Evolutionary conservation across 2,797 vertebrate genomes (phyloP).

Genomic region (Danio jaintianensis): DNA sequence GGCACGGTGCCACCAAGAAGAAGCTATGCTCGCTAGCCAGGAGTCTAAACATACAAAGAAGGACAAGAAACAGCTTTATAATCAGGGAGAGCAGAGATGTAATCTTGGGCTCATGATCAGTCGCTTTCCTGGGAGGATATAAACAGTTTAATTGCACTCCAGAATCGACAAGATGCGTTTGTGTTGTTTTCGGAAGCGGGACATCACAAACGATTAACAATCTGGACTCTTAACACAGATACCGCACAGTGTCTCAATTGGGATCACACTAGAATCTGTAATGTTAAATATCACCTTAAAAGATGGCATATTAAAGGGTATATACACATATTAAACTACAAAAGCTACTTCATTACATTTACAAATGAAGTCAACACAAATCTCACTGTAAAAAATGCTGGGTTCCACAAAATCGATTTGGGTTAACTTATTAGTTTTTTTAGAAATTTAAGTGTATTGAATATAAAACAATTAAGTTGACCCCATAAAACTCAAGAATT

Average conservation of each 20-base stretch:
- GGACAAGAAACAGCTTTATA: slow-evolving; percentile 34
- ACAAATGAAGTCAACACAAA: too few species aligned
- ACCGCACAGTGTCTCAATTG: neutral
- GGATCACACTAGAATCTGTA: neutral
- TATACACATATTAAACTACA: too few species aligned
- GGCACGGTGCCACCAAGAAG: slow-evolving; percentile 13
- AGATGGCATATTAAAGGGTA: neutral
- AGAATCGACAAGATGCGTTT: neutral
- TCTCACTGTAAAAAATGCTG: too few species aligned
- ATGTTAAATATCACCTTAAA: slow-evolving; percentile 10
- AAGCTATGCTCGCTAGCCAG: slow-evolving; percentile 13
- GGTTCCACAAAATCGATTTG: too few species aligned
- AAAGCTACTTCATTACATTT: too few species aligned
- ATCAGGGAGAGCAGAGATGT: neutral
- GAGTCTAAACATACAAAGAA: slow-evolving; percentile 21
- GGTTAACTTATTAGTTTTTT: too few species aligned
- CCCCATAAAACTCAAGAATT: too few species aligned
- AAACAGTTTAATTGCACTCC: neutral
- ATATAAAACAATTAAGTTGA: too few species aligned
- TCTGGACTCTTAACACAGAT: neutral
- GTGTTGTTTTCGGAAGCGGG: neutral
- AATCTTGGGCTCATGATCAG: neutral
- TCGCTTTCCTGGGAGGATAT: neutral
- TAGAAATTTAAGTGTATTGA: too few species aligned
- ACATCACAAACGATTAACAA: neutral